These are phyloP conservation scores for Aethina tumida DNA, from an alignment of 1,140 invertebrate genomes.

Conservation along the genomic window DNA sequence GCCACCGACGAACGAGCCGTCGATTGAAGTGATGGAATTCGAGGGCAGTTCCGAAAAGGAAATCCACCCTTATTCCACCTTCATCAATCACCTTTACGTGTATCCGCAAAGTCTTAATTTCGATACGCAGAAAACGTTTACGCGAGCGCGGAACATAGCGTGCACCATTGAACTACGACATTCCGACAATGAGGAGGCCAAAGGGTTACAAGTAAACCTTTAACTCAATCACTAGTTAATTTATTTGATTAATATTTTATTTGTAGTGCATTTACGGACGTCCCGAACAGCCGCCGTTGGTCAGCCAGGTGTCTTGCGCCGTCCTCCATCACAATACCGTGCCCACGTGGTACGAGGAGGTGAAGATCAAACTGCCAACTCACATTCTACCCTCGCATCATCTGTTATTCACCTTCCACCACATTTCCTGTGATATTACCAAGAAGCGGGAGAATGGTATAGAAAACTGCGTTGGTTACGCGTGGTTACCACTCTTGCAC, in stretches of 20 bases:
- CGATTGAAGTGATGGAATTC: slow-evolving; percentile 75
- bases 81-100: slow-evolving; percentile 81
- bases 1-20: slow-evolving; percentile 60
- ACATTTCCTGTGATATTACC: slow-evolving; percentile 76
- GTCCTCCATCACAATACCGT: slow-evolving; percentile 73
- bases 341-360: slow-evolving; percentile 79
- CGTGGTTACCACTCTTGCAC: slow-evolving; percentile 77
- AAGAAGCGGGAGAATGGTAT: slow-evolving; percentile 71
- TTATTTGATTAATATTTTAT: slow-evolving; percentile 11
- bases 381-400: slow-evolving; percentile 70
- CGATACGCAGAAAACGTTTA: slow-evolving; percentile 84
- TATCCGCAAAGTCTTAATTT: slow-evolving; percentile 80
- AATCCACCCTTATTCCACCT: slow-evolving; percentile 68
- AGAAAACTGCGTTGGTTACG: slow-evolving; percentile 82
- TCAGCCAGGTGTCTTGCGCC: slow-evolving; percentile 53
- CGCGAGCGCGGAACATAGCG: slow-evolving; percentile 81
- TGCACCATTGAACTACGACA: slow-evolving; percentile 79
- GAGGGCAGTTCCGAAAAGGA: slow-evolving; percentile 59
- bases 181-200: slow-evolving; percentile 58
- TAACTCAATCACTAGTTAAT: slow-evolving; percentile 1
- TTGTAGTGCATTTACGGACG: slow-evolving; percentile 66
- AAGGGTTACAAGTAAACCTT: slow-evolving; percentile 54
- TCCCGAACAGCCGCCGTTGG: slow-evolving; percentile 53
- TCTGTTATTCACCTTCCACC: slow-evolving; percentile 80
- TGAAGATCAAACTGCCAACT: slow-evolving; percentile 77